Conservation (phyloP, 1,140 invertebrate genomes). For the Drosophila kurseongensis region DNA sequence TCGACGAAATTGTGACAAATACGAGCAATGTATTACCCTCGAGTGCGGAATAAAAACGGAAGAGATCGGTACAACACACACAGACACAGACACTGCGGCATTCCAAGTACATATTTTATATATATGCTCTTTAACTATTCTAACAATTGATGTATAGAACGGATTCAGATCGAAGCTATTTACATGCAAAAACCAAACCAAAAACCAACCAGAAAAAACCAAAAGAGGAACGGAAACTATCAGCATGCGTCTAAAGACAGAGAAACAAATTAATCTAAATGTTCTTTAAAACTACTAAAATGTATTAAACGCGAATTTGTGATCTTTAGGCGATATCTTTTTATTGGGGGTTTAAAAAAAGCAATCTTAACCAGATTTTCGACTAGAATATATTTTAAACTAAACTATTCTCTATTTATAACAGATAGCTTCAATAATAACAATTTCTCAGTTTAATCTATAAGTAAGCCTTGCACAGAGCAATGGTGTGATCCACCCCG, state of each 20-base stretch:
- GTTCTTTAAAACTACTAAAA: constrained; percentile 81
- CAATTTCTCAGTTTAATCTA: constrained; percentile 60
- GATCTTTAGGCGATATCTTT: constrained; percentile 60
- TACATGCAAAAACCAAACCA: constrained; percentile 39
- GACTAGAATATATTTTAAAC: not conserved
- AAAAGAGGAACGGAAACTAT: constrained; percentile 43
- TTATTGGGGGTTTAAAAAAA: not conserved
- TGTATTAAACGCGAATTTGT: constrained; percentile 83
- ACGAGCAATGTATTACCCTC: constrained; percentile 43
- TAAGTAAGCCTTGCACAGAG: constrained; percentile 90
- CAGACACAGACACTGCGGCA: constrained; percentile 20
- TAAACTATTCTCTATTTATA: not conserved
- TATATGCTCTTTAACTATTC: constrained; percentile 72
- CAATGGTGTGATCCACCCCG: constrained; percentile 94
- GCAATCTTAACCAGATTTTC: not conserved
- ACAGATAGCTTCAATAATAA: not conserved
- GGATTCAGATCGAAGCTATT: constrained; percentile 53
- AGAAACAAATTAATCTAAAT: constrained; percentile 77
- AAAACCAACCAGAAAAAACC: constrained; percentile 9
- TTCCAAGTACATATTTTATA: constrained; percentile 82
- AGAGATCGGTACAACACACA: constrained; percentile 5
- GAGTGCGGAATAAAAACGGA: constrained; percentile 9
- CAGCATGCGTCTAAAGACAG: constrained; percentile 36
- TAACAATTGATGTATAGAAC: constrained; percentile 52
- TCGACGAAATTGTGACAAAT: constrained; percentile 81